A percentile compares a stretch with the other conserved stretches of the same genome.
Conservation (phyloP, 2,888 invertebrate species). For the Heliconius aoede region DNA sequence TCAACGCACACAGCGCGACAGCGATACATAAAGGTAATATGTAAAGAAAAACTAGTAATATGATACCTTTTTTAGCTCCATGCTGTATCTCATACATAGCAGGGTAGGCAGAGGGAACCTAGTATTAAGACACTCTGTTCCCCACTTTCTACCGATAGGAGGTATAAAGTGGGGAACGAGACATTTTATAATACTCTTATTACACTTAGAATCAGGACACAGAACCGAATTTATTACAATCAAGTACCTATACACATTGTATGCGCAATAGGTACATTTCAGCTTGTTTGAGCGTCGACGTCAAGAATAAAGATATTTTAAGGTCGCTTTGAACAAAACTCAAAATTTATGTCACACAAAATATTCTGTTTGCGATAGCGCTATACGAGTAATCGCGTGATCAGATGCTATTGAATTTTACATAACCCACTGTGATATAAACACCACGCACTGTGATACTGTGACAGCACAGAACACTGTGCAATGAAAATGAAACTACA, state of each 20-base stretch:
- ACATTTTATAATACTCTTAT: neutral
- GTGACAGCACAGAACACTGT: neutral
- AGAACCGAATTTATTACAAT: neutral
- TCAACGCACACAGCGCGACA: no score
- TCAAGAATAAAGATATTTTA: conserved; percentile 39
- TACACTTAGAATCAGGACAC: neutral
- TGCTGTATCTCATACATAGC: no score
- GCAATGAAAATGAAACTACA: neutral
- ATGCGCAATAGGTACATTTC: neutral
- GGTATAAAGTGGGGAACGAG: no score
- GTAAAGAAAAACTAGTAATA: no score
- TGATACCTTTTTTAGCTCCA: no score
- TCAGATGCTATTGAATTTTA: conserved; percentile 14
- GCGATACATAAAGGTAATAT: no score
- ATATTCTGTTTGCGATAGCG: conserved; percentile 37
- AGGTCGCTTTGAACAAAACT: conserved; percentile 35
- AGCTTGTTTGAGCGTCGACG: neutral
- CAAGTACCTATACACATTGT: conserved; percentile 3
- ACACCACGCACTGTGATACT: no score
- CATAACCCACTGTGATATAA: neutral
- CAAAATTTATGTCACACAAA: conserved; percentile 37
- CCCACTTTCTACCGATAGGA: no score
- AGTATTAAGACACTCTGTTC: no score
- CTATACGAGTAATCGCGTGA: conserved; percentile 33
- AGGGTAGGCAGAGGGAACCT: no score